A percentile compares a stretch with the other conserved stretches of the same genome.
These are phyloP conservation scores for Cochlearius cochlearius DNA, from an alignment of 2,113 vertebrate species.

Conservation along the genomic window DNA sequence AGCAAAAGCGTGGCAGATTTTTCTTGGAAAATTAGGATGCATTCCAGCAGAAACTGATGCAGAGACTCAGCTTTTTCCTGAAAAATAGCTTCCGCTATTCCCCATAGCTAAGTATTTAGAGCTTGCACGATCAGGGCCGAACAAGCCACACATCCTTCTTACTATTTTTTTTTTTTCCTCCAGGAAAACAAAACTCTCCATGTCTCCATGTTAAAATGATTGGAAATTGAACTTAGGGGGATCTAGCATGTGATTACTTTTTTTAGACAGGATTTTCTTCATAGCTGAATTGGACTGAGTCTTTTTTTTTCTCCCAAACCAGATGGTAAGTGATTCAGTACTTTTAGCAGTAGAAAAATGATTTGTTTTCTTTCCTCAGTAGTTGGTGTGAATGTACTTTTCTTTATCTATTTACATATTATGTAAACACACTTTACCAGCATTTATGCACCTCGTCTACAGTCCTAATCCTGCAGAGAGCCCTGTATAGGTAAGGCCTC, in stretches of 20 bases:
- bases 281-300: constrained; percentile 14
- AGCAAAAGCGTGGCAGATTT: neutral
- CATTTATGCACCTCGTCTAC: neutral
- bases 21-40: neutral
- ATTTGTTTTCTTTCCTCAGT: constrained; percentile 54
- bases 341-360: constrained; percentile 36
- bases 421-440: constrained; percentile 23
- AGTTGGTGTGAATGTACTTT: constrained; percentile 59
- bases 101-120: neutral
- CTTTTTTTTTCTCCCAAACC: neutral
- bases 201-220: neutral
- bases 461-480: neutral
- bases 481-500: neutral
- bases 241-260: constrained; percentile 46
- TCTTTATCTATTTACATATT: constrained; percentile 64
- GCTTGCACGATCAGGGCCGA: neutral
- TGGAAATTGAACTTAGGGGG: constrained; percentile 10
- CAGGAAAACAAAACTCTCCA: neutral
- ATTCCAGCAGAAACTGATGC: neutral
- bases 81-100: neutral
- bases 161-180: neutral
- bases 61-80: neutral
- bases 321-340: constrained; percentile 66
- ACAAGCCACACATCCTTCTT: neutral
- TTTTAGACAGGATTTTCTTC: constrained; percentile 60